Evolutionary conservation across 2,888 invertebrate species (phyloP).

Genomic region (Yponomeuta cagnagella): DNA sequence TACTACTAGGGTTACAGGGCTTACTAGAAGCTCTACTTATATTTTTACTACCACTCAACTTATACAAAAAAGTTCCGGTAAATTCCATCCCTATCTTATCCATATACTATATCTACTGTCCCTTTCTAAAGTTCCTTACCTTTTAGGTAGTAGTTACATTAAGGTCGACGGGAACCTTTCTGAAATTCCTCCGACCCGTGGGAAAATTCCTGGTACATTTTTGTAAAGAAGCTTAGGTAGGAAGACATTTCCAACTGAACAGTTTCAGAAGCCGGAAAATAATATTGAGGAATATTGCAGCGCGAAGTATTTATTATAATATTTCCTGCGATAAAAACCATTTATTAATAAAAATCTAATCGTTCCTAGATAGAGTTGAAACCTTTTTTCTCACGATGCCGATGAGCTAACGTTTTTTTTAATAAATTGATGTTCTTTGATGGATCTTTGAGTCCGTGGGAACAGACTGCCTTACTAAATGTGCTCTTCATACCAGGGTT

Average conservation of each 20-base stretch:
- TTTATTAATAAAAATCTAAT: too few species aligned
- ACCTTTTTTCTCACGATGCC: too few species aligned
- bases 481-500: conserved; percentile 1
- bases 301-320: too few species aligned
- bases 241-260: too few species aligned
- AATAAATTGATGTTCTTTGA: neutral
- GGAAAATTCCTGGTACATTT: neutral
- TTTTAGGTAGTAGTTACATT: neutral
- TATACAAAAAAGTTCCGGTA: neutral
- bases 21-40: neutral
- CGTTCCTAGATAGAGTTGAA: too few species aligned
- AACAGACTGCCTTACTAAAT: conserved; percentile 9
- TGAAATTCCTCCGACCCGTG: neutral
- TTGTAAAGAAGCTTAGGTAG: too few species aligned
- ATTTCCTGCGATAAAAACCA: too few species aligned
- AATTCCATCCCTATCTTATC: neutral
- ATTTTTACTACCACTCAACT: neutral
- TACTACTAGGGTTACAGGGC: neutral
- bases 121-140: neutral
- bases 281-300: too few species aligned
- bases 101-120: neutral
- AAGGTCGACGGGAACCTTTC: neutral
- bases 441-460: neutral
- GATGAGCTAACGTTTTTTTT: too few species aligned
- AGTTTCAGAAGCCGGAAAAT: too few species aligned